A percentile compares a stretch with the other conserved stretches of the same genome.
Evolutionary conservation across 2,797 vertebrate species (phyloP).

Genomic region (Zalophus californianus): DNA sequence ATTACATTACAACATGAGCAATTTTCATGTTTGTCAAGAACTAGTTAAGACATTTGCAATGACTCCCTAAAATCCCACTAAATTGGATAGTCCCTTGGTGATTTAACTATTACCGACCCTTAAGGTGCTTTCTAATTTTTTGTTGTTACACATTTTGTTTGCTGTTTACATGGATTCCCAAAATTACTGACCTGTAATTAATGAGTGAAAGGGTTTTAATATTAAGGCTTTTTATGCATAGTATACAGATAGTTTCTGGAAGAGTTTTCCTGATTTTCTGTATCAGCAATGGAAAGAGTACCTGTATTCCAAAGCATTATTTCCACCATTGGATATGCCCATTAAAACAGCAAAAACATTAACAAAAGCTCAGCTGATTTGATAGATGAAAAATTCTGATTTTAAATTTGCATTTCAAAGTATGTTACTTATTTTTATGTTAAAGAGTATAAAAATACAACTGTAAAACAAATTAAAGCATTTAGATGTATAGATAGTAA

Average conservation of each 20-base stretch:
- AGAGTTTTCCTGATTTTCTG: background rate
- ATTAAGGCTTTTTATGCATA: background rate
- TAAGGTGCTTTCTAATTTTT: conserved; percentile 17
- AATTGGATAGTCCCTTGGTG: background rate
- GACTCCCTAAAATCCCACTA: background rate
- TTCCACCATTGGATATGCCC: background rate
- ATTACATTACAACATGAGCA: background rate
- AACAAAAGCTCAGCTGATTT: background rate
- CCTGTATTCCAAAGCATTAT: background rate
- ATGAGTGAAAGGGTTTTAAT: background rate
- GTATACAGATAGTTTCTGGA: background rate
- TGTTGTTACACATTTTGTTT: background rate
- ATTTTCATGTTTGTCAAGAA: background rate
- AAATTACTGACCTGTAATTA: background rate
- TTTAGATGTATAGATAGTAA: background rate
- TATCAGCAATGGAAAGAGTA: background rate
- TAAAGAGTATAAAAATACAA: background rate
- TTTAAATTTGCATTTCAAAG: conserved; percentile 24
- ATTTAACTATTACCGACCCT: background rate
- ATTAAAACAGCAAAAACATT: background rate
- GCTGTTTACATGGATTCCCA: background rate
- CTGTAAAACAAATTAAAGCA: background rate
- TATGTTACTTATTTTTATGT: background rate
- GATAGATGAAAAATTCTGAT: background rate
- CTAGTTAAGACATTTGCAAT: background rate